These are phyloP conservation scores for Ctenopoma multispine DNA, from an alignment of 2,797 vertebrate species.

Conservation along the genomic window DNA sequence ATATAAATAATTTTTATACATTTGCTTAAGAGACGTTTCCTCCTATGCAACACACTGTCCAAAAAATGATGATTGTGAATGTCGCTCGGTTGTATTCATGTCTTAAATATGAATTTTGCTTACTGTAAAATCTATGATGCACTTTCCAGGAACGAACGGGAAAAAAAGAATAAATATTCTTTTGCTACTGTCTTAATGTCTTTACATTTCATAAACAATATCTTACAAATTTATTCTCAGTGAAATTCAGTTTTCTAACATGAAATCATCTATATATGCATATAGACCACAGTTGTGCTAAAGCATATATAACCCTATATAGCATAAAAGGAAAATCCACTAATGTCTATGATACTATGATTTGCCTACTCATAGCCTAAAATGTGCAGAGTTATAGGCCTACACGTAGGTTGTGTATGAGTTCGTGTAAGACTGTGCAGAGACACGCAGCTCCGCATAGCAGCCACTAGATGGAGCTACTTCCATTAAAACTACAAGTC, in stretches of 20 bases:
- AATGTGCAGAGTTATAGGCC: too few species aligned
- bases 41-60: constrained; percentile 85
- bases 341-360: too few species aligned
- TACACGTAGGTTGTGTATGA: too few species aligned
- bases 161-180: constrained; percentile 85
- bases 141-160: constrained; percentile 86
- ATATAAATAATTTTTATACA: constrained; percentile 88
- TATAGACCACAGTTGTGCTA: too few species aligned
- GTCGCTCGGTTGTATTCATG: constrained; percentile 86
- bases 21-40: constrained; percentile 83
- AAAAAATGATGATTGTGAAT: constrained; percentile 85
- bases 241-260: too few species aligned
- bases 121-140: constrained; percentile 87
- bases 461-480: constrained; percentile 71
- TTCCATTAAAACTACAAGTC: not conserved
- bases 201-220: not conserved
- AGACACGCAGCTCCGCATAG: constrained; percentile 5
- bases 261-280: too few species aligned
- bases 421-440: not conserved
- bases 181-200: constrained; percentile 72
- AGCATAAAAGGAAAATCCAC: too few species aligned
- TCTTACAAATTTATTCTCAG: too few species aligned
- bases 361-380: too few species aligned
- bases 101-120: constrained; percentile 90
- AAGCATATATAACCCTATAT: too few species aligned